phyloP scores from a whole-genome alignment of 2,113 vertebrate species.

The Nesogale talazaci region DNA sequence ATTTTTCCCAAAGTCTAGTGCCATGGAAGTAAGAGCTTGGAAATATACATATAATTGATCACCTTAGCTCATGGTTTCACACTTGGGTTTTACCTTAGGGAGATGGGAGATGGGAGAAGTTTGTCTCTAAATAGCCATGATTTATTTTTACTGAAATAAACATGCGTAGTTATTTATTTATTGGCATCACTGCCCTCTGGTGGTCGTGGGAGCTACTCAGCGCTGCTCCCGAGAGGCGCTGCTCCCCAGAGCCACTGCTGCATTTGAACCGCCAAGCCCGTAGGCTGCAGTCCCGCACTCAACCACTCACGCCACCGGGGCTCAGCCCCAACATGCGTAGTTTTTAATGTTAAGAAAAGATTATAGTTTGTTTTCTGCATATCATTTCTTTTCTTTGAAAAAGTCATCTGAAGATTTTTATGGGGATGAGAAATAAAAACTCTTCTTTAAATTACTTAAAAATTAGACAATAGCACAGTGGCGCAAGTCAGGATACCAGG shows the following conservation, averaged over 20 bases:
- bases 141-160: no score
- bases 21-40: not conserved
- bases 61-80: not conserved
- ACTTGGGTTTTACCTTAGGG: not conserved
- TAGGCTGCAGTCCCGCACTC: no score
- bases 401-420: not conserved
- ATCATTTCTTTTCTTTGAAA: conserved; percentile 31
- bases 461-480: conserved; percentile 96
- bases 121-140: not conserved
- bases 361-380: conserved; percentile 49
- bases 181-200: no score
- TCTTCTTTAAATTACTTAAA: conserved; percentile 44
- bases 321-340: conserved; percentile 24
- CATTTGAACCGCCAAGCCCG: no score
- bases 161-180: conserved; percentile 38
- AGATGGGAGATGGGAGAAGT: not conserved
- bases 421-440: conserved; percentile 45
- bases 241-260: no score
- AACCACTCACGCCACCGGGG: no score
- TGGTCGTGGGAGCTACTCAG: no score
- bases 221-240: no score
- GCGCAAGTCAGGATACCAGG: conserved; percentile 97
- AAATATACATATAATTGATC: not conserved
- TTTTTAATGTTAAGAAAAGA: conserved; percentile 2
- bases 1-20: not conserved